Conservation (phyloP, 1,140 invertebrate genomes). For the Achroia grisella region DNA sequence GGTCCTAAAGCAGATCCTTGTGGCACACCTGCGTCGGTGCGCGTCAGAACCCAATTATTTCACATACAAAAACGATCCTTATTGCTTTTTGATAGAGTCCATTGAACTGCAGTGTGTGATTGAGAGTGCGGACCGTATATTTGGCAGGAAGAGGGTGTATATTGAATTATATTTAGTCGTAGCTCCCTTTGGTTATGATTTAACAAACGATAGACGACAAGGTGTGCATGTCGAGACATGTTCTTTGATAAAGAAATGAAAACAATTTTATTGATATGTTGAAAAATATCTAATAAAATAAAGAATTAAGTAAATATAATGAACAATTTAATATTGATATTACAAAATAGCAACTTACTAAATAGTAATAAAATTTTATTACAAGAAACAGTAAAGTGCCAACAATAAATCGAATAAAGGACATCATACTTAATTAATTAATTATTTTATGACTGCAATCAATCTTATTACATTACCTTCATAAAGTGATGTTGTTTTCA, state of each 20-base stretch:
- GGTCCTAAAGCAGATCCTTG: constrained; percentile 48
- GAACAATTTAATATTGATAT: no score
- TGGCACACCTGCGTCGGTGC: constrained; percentile 49
- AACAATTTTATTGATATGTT: no score
- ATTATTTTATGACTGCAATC: no score
- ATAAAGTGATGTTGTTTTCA: no score
- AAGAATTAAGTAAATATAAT: no score
- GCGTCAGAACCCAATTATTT: constrained; percentile 1
- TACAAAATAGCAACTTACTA: no score
- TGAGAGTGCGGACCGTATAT: constrained; percentile 44
- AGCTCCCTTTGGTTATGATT: constrained; percentile 56
- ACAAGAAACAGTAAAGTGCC: no score
- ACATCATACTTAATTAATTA: no score
- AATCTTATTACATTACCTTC: no score
- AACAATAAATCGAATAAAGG: no score
- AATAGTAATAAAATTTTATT: no score
- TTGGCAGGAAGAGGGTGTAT: constrained; percentile 69
- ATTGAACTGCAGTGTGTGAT: constrained; percentile 10
- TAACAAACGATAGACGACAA: constrained; percentile 61
- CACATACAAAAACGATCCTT: constrained; percentile 8
- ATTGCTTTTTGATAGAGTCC: constrained; percentile 14
- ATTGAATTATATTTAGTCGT: constrained; percentile 67
- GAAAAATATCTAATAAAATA: no score
- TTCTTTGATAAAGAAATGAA: constrained; percentile 5
- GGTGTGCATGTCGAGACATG: constrained; percentile 37